Evolutionary conservation across 2,113 vertebrate genomes (phyloP).

Genomic region (Mustela lutreola): DNA sequence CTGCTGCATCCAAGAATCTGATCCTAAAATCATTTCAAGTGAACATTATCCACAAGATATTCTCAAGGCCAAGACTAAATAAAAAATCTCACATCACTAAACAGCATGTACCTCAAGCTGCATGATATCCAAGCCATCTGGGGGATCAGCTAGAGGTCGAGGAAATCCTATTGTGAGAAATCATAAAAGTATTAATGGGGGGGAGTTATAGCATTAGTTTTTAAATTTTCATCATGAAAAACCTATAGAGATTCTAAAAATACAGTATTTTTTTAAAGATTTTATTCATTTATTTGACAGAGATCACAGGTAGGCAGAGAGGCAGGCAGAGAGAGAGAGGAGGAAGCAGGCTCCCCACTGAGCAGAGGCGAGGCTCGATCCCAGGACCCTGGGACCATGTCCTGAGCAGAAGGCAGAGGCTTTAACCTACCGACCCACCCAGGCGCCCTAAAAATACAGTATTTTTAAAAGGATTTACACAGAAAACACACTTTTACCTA

Average conservation of each 20-base stretch:
- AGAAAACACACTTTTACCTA: not conserved
- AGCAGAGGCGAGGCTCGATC: too few relatives aligned
- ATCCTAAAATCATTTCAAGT: constrained; percentile 56
- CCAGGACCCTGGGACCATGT: too few relatives aligned
- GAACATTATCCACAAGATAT: constrained; percentile 40
- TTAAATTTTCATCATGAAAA: not conserved
- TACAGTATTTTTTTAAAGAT: not conserved
- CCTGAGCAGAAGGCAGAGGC: too few relatives aligned
- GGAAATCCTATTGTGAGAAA: constrained; percentile 71
- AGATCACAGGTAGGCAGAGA: too few relatives aligned
- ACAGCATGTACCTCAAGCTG: constrained; percentile 74
- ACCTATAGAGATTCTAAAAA: not conserved
- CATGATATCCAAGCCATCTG: constrained; percentile 59
- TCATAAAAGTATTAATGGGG: constrained; percentile 43
- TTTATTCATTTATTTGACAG: not conserved
- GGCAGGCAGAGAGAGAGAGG: too few relatives aligned
- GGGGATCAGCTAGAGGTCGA: constrained; percentile 34
- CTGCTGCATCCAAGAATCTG: constrained; percentile 28
- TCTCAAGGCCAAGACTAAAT: constrained; percentile 32
- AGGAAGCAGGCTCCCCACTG: too few relatives aligned
- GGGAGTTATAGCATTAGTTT: not conserved
- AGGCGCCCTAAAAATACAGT: not conserved
- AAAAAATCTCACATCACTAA: not conserved
- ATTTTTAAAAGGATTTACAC: not conserved
- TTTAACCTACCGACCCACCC: too few relatives aligned